Conservation (phyloP, 2,888 invertebrate genomes). For the Thecocarcelia acutangulata region DNA sequence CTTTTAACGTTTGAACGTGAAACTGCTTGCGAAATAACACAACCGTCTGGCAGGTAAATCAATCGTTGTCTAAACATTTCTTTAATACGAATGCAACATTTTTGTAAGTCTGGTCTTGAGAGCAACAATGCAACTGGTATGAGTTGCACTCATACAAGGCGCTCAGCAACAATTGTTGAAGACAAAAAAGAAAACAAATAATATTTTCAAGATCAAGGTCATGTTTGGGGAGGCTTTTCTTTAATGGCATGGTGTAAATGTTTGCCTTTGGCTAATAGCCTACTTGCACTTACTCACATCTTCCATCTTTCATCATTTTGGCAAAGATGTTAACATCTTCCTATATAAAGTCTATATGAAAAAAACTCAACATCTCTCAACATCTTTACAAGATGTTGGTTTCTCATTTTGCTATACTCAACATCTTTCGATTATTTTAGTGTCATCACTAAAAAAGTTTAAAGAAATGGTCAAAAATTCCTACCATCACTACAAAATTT, state of each 20-base stretch:
- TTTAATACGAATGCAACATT: neutral
- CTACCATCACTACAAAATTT: too few species aligned
- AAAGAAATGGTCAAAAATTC: too few species aligned
- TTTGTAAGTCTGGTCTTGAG: neutral
- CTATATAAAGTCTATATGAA: too few species aligned
- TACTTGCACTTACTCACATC: too few species aligned
- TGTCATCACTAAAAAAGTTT: too few species aligned
- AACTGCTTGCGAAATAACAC: neutral
- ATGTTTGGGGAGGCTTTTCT: neutral
- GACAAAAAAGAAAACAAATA: neutral
- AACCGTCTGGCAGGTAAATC: slow-evolving; percentile 32
- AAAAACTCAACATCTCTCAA: too few species aligned
- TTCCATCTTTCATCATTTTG: too few species aligned
- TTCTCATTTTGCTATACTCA: too few species aligned
- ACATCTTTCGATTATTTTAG: too few species aligned
- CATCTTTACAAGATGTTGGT: too few species aligned
- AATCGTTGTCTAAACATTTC: slow-evolving; percentile 37
- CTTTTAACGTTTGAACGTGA: neutral
- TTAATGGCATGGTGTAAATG: neutral
- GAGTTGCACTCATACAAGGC: slow-evolving; percentile 38
- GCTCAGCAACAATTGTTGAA: slow-evolving; percentile 1
- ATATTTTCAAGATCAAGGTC: slow-evolving; percentile 50
- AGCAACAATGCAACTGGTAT: slow-evolving; percentile 38
- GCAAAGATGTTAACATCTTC: too few species aligned
- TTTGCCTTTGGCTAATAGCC: neutral